phyloP scores from a whole-genome alignment of 2,888 invertebrate genomes.

The Andrena camellia region DNA sequence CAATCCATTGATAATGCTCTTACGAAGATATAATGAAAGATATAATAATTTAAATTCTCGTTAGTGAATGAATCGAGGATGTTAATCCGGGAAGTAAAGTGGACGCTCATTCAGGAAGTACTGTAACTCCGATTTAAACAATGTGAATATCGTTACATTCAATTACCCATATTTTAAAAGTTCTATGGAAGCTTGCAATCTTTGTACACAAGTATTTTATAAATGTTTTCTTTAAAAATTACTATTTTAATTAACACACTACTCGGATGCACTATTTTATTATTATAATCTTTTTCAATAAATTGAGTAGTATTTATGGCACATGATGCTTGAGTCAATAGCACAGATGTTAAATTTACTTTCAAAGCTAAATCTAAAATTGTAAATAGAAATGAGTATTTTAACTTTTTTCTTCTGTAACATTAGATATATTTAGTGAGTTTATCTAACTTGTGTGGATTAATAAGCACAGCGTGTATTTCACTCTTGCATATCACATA shows the following conservation, averaged over 20 bases:
- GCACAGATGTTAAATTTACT: constrained; percentile 32
- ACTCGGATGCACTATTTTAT: constrained; percentile 29
- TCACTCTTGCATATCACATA: constrained; percentile 70
- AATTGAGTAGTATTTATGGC: constrained; percentile 20
- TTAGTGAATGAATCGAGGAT: too few relatives aligned
- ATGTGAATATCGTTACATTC: too few relatives aligned
- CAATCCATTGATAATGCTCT: too few relatives aligned
- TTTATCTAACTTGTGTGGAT: constrained; percentile 63
- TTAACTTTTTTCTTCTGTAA: constrained; percentile 32
- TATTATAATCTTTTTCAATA: constrained; percentile 11
- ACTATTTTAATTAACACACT: constrained; percentile 9
- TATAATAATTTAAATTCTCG: too few relatives aligned
- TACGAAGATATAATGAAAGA: too few relatives aligned
- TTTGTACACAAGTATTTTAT: not conserved
- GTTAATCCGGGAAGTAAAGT: too few relatives aligned
- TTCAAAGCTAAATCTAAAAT: constrained; percentile 18
- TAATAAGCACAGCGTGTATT: constrained; percentile 70
- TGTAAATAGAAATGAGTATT: constrained; percentile 1
- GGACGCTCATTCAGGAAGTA: too few relatives aligned
- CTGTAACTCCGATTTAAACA: too few relatives aligned
- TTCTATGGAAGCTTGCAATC: too few relatives aligned
- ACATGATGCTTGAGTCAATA: constrained; percentile 16
- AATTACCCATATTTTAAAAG: too few relatives aligned
- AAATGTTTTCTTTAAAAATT: not conserved
- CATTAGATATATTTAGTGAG: constrained; percentile 55